A percentile compares a stretch with the other conserved stretches of the same genome.
Evolutionary conservation across 2,113 vertebrate species (phyloP).

Genomic region (Pantherophis guttatus): DNA sequence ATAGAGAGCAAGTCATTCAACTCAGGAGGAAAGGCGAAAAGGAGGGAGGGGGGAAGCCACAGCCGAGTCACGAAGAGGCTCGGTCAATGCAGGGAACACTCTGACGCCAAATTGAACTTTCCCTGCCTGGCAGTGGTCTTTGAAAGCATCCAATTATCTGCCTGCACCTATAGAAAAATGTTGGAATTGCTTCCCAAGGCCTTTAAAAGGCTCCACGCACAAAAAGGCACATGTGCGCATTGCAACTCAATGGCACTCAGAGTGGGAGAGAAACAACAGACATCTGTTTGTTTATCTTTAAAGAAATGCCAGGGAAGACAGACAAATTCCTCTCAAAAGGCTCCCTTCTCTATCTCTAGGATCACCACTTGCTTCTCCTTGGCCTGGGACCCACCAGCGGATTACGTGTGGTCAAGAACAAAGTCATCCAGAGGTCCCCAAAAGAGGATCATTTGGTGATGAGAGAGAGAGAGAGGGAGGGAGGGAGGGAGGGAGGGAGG

Average conservation of each 20-base stretch:
- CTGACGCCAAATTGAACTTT: constrained; percentile 58
- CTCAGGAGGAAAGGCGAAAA: constrained; percentile 17
- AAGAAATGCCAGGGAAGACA: constrained; percentile 37
- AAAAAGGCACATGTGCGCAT: constrained; percentile 26
- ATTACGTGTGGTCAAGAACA: too few species aligned
- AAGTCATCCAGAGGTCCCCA: neutral
- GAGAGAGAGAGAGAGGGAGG: too few species aligned
- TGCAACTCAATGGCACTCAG: constrained; percentile 21
- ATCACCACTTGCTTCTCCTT: neutral
- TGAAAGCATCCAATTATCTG: constrained; percentile 70
- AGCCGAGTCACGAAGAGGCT: neutral
- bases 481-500: too few species aligned
- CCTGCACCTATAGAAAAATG: constrained; percentile 61
- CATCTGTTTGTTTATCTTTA: constrained; percentile 51
- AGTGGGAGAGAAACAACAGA: constrained; percentile 42
- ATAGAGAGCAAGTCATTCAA: neutral
- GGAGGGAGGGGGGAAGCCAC: neutral
- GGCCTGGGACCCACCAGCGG: neutral
- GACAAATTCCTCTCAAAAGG: constrained; percentile 27
- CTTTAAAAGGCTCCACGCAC: constrained; percentile 58
- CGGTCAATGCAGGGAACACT: constrained; percentile 35
- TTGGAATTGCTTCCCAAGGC: constrained; percentile 68
- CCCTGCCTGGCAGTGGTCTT: constrained; percentile 54
- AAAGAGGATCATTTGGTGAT: neutral
- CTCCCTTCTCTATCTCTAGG: too few species aligned